Conservation (phyloP, 1,140 invertebrate genomes). For the Fopius arisanus region DNA sequence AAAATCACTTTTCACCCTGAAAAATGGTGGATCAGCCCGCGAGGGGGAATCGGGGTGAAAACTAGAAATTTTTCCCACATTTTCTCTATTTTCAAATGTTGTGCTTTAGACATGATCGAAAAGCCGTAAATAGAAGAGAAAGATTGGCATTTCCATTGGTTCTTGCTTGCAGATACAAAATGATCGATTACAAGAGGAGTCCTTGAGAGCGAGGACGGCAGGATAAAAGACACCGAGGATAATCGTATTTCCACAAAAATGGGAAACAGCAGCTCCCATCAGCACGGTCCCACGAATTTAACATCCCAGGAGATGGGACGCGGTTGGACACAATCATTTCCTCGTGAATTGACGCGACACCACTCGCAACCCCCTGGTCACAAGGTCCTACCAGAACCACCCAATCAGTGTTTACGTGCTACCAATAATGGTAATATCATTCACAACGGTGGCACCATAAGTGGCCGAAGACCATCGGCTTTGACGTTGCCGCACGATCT, state of each 20-base stretch:
- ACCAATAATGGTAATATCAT: constrained; percentile 83
- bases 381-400: constrained; percentile 74
- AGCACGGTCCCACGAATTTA: constrained; percentile 37
- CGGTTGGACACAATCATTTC: constrained; percentile 63
- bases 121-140: no score
- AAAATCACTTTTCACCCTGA: no score
- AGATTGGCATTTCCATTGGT: not conserved
- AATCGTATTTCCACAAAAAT: constrained; percentile 23
- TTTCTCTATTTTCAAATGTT: no score
- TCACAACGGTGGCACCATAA: constrained; percentile 80
- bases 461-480: constrained; percentile 65
- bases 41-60: no score
- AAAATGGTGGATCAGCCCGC: no score
- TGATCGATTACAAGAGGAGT: not conserved
- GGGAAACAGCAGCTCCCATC: constrained; percentile 49
- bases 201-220: constrained; percentile 8
- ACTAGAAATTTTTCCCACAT: no score
- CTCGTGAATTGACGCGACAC: constrained; percentile 54
- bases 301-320: constrained; percentile 42
- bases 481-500: constrained; percentile 51
- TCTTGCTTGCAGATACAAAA: constrained; percentile 2
- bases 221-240: not conserved
- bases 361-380: constrained; percentile 54
- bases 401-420: constrained; percentile 70
- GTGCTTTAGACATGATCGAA: no score